Percentiles rank a stretch among this genome's conserved stretches.
Evolutionary conservation across 2,888 invertebrate genomes (phyloP).

Genomic region (Campoplex nolae): DNA sequence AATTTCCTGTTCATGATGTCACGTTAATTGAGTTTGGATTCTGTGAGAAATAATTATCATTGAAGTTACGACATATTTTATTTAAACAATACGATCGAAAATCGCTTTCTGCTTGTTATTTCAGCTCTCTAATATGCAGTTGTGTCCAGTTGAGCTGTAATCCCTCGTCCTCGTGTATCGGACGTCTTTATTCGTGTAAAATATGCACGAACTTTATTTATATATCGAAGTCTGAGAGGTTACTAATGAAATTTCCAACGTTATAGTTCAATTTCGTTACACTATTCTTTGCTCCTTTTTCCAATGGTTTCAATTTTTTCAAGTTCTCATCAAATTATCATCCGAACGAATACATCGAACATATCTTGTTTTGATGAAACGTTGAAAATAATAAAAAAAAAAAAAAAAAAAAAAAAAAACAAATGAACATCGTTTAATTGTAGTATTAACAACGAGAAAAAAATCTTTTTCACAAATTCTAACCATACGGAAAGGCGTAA

Average conservation of each 20-base stretch:
- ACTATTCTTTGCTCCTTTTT: not conserved
- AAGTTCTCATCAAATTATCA: not conserved
- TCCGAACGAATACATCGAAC: not conserved
- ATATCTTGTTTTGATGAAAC: not conserved
- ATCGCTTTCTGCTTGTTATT: not conserved
- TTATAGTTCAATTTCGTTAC: not conserved
- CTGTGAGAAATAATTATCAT: not conserved
- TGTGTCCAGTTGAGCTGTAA: not conserved
- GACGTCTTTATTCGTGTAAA: not conserved
- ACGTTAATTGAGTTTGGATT: not conserved
- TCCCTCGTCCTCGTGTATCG: not conserved
- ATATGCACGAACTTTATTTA: not conserved
- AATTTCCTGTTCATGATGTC: not conserved
- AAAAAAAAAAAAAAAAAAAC: not conserved
- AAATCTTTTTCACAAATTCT: not conserved
- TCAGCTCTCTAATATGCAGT: not conserved
- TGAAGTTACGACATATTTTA: not conserved
- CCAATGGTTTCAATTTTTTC: not conserved
- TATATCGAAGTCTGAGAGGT: not conserved
- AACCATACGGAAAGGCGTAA: not conserved
- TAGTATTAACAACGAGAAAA: not conserved
- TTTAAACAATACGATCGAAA: not conserved
- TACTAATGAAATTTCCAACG: not conserved
- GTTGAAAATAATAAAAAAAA: not conserved
- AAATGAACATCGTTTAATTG: not conserved